These are phyloP conservation scores for Onychorhynchus coronatus DNA, from an alignment of 2,113 vertebrate species.

Conservation along the genomic window DNA sequence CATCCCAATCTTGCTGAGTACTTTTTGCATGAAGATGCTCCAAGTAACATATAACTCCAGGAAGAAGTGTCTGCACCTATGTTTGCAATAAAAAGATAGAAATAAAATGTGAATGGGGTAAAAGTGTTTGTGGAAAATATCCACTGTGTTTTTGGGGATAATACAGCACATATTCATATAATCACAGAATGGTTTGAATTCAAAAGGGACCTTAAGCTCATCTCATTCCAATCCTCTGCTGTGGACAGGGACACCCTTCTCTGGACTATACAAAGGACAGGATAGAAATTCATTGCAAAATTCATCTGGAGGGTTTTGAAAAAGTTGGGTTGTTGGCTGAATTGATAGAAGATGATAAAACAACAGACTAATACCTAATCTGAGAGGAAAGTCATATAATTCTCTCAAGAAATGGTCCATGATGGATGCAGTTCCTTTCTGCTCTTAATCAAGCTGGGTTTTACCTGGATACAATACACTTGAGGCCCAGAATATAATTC, in stretches of 20 bases:
- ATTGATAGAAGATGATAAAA: background rate
- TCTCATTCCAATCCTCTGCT: background rate
- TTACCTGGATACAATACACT: background rate
- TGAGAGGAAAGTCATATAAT: background rate
- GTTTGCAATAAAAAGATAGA: background rate
- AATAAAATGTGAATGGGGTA: background rate
- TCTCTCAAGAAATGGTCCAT: background rate
- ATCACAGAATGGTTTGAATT: background rate
- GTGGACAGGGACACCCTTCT: background rate
- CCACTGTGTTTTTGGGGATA: fast-evolving
- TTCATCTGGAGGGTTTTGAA: background rate
- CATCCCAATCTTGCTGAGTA: fast-evolving
- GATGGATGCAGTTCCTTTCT: background rate
- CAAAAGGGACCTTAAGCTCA: background rate
- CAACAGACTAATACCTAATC: fast-evolving
- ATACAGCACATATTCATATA: fast-evolving
- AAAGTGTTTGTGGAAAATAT: background rate
- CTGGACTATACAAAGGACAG: too few relatives aligned
- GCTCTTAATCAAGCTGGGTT: background rate
- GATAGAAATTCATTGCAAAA: background rate
- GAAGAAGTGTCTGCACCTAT: fast-evolving
- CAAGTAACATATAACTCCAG: background rate
- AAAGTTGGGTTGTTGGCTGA: background rate
- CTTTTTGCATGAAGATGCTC: background rate
- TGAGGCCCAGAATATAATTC: background rate